phyloP scores from a whole-genome alignment of 2,888 invertebrate genomes.

The Salpingus planirostris region DNA sequence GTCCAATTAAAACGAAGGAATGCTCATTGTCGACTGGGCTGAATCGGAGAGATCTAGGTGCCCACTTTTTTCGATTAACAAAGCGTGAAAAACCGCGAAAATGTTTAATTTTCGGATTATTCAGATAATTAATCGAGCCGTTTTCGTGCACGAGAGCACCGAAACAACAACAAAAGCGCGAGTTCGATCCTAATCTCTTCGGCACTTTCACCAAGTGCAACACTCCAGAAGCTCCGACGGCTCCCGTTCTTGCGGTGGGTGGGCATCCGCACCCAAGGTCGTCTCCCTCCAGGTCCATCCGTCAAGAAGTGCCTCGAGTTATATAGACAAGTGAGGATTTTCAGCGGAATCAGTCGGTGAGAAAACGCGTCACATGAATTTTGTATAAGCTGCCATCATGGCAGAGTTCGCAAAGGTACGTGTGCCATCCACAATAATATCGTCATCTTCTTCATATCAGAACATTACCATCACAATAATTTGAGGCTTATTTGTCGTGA shows the following conservation, averaged over 20 bases:
- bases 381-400: slow-evolving; percentile 17
- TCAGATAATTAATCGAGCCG: too few relatives aligned
- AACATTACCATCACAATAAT: too few relatives aligned
- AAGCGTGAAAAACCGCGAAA: too few relatives aligned
- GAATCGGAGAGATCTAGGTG: too few relatives aligned
- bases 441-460: slow-evolving; percentile 4
- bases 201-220: slow-evolving; percentile 13
- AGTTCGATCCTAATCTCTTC: slow-evolving; percentile 2
- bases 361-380: slow-evolving; percentile 12
- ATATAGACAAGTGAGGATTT: slow-evolving; percentile 20
- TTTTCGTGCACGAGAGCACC: too few relatives aligned
- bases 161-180: not conserved
- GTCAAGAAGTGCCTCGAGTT: slow-evolving; percentile 15
- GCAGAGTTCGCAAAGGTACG: slow-evolving; percentile 19
- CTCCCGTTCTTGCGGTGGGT: slow-evolving; percentile 8
- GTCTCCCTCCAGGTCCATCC: slow-evolving; percentile 17
- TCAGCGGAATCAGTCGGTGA: slow-evolving; percentile 17
- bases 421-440: too few relatives aligned
- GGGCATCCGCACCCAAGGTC: slow-evolving; percentile 15
- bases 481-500: too few relatives aligned
- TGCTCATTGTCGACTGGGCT: too few relatives aligned
- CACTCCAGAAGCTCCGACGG: slow-evolving; percentile 7
- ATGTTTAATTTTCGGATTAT: too few relatives aligned
- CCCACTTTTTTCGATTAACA: too few relatives aligned
- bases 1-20: too few relatives aligned